phyloP scores from a whole-genome alignment of 2,113 vertebrate species.

The Taxidea taxus region DNA sequence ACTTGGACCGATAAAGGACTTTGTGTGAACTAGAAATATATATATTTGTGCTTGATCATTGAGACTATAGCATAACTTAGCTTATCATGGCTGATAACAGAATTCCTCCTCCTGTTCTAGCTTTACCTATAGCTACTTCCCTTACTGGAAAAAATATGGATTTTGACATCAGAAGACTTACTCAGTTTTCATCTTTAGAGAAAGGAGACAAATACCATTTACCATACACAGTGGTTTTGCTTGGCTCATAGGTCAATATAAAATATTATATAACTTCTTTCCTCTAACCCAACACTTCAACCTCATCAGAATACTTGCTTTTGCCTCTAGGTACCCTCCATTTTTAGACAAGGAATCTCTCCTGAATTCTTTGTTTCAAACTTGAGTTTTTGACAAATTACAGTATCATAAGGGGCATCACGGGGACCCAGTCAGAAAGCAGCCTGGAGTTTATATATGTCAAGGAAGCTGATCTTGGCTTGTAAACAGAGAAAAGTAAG shows the following conservation, averaged over 20 bases:
- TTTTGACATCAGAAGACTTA: constrained; percentile 23
- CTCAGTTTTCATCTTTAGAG: constrained; percentile 1
- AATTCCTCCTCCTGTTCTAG: background rate
- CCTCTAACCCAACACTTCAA: background rate
- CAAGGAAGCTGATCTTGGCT: constrained; percentile 23
- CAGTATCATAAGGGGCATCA: background rate
- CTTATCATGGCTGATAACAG: background rate
- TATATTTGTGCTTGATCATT: background rate
- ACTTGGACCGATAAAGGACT: background rate
- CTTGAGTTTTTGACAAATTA: constrained; percentile 37
- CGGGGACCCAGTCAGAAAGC: background rate
- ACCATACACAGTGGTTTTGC: background rate
- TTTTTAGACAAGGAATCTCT: constrained; percentile 4
- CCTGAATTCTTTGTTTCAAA: constrained; percentile 25
- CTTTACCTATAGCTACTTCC: background rate
- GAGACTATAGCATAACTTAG: background rate
- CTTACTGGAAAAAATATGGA: background rate
- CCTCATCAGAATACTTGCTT: background rate
- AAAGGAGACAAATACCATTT: constrained; percentile 12
- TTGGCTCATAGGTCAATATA: background rate
- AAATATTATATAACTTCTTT: constrained; percentile 5
- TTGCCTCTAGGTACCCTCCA: background rate
- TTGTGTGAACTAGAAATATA: background rate
- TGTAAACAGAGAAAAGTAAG: constrained; percentile 1
- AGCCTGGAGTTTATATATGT: constrained; percentile 19